Base-by-base conservation (phyloP, 2,888 invertebrate species). In the Ectobius pallidus region DNA sequence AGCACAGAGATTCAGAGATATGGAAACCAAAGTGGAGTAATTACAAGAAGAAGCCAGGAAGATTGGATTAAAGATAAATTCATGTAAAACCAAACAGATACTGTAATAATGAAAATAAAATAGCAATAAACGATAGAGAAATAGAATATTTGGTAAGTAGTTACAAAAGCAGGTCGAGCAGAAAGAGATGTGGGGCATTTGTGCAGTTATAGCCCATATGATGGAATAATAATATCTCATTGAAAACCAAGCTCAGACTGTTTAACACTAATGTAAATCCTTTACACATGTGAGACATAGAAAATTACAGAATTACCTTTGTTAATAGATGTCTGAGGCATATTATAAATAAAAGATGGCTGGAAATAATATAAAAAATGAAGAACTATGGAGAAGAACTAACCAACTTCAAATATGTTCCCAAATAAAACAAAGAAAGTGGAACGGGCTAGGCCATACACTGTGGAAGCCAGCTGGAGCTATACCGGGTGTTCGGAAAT, bases 191-290 rank as follows among this genome's bases (percentile, higher is more conserved):
- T 49, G n/a, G 20, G 16, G 49, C 49, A 49, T 49, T 49, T 49
- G 49, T 16, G n/a, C 6, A 49, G 20, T 18, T 49, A 18, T 49
- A 49, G 9, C 49, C 49, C 49, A 49, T 18, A 49, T 49, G 49
- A n/a, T 18, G n/a, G n/a, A 49, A 49, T 49, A 49, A 49, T 4
- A 49, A 49, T n/a, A 49, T 49, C 49, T 49, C 49, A 6, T 49
- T 49, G 49, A 49, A 49, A 4, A 49, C 49, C 6, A 49, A 49
- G 16, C 49, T 49, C n/a, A 49, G 49, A 14, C 14, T 42, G 42
- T 11, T 42, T 42, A 42, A 42, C 42, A 42, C 42, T 42, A 14
- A 42, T 42, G 42, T 42, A 42, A 42, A 42, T n/a, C n/a, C n/a
- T n/a, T n/a, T n/a, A n/a, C n/a, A n/a, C 2, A 4, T 30, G 7